Base-by-base conservation (phyloP, 2,113 vertebrate species). In the Protobothrops mucrosquamatus region DNA sequence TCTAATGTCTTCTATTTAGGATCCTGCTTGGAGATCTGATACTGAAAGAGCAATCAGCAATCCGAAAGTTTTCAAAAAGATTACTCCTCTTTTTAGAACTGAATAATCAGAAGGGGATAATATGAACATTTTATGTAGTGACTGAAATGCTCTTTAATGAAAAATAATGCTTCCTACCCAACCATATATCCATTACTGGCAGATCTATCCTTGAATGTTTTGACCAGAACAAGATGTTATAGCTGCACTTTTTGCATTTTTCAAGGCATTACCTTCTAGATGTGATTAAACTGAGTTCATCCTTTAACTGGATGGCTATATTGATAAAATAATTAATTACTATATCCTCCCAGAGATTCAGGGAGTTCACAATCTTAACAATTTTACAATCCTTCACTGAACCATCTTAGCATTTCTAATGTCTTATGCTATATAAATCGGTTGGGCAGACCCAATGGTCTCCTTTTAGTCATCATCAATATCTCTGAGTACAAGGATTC, bases 191-290 rank as follows among this genome's bases (percentile, higher is more conserved):
- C 88, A 92, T 26, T 93, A 94, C 92, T 94, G 92, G 92, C 57
- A 54, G 91, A 95, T 74, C 57, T 91, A 92, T 14, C 88, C 69
- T 92, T 93, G 92, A 93, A 89, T 52, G 95, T 91, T 94, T 57
- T 5, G 43, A 51, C 81, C 61, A 95, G 94, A 61, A 43, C 23
- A 89, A 96, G 94, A 94, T 93, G 94, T 95, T 92, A n/a, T 95
- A 64, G 95, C 94, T 96, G 96, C 95, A 96, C 96, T 96, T 97
- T 96, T 89, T 91, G 95, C 96, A 92, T 95, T 95, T 93, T 86
- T 46, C 14, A 64, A 61, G 29, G 34, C 24, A 86, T 22, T 89
- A 61, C 51, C 54, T 12, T 89, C n/a, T 52, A 89, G 92, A n/a
- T 48, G 34, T n/a, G 55, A 57, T 26, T 52, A n/a, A 52, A 51